Conservation (phyloP, 2,113 vertebrate genomes). For the Irena cyanogastra region DNA sequence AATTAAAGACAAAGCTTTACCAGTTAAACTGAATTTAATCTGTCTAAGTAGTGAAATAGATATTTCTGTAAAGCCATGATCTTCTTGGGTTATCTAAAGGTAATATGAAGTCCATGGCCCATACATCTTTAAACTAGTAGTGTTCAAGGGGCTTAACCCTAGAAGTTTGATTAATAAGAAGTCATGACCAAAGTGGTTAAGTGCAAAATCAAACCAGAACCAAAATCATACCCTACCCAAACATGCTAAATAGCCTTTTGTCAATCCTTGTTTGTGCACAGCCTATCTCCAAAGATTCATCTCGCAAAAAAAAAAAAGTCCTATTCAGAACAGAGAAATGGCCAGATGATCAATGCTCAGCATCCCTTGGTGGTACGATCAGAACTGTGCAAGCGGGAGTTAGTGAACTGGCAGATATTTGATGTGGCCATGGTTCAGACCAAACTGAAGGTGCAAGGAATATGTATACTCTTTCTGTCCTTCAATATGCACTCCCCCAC, state of each 20-base stretch:
- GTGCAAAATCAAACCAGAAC: not conserved
- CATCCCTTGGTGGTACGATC: not conserved
- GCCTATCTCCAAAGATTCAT: not conserved
- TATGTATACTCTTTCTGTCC: not conserved
- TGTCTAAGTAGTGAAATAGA: not conserved
- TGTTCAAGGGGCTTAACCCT: not conserved
- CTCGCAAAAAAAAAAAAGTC: not conserved
- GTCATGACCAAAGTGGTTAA: not conserved
- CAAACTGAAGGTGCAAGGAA: not conserved
- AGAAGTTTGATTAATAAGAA: not conserved
- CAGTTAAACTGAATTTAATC: not conserved
- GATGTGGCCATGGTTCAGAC: not conserved
- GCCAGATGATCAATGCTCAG: not conserved
- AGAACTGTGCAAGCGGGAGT: not conserved
- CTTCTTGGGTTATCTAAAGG: not conserved
- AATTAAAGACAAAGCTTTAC: conserved; percentile 17
- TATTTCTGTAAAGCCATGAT: not conserved
- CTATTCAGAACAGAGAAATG: not conserved
- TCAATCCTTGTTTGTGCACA: not conserved
- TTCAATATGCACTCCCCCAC: not conserved
- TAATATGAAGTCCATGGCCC: not conserved
- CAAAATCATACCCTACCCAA: not conserved
- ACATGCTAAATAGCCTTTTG: not conserved
- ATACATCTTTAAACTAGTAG: not conserved
- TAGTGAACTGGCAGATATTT: not conserved